Evolutionary conservation across 2,888 invertebrate species (phyloP).

Genomic region (Teinopalpus imperialis): DNA sequence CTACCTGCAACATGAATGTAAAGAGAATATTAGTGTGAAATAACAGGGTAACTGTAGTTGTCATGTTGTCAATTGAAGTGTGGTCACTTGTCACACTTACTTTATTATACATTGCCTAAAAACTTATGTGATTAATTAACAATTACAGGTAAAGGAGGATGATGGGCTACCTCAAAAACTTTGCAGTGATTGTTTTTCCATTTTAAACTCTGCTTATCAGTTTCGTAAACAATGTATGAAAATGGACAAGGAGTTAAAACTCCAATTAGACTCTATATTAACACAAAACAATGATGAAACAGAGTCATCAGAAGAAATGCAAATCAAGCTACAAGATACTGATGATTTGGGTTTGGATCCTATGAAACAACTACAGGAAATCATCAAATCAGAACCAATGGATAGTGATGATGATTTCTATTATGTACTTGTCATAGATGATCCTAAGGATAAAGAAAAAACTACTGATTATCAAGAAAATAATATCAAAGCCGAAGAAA

Average conservation of each 20-base stretch:
- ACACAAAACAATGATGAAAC: constrained; percentile 41
- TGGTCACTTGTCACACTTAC: no score
- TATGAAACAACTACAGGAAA: constrained; percentile 61
- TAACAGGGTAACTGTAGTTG: no score
- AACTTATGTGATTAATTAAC: not conserved
- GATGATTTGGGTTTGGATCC: constrained; percentile 59
- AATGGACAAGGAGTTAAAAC: constrained; percentile 66
- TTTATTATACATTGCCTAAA: no score
- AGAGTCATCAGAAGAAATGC: constrained; percentile 33
- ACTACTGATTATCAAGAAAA: constrained; percentile 19
- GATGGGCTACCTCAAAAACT: constrained; percentile 71
- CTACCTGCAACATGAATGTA: no score
- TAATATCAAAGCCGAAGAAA: constrained; percentile 31
- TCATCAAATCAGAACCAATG: constrained; percentile 65
- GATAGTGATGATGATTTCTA: constrained; percentile 75
- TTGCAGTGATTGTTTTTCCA: constrained; percentile 61
- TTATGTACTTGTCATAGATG: constrained; percentile 73
- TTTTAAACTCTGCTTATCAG: constrained; percentile 62
- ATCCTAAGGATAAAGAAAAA: constrained; percentile 49
- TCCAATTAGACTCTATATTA: constrained; percentile 53
- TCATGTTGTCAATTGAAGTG: no score
- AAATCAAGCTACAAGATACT: constrained; percentile 33
- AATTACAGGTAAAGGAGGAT: constrained; percentile 59
- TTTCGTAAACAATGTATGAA: constrained; percentile 71
- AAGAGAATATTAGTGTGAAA: no score